Base-by-base conservation (phyloP, 2,888 invertebrate genomes). In the Hetaerina titia region DNA sequence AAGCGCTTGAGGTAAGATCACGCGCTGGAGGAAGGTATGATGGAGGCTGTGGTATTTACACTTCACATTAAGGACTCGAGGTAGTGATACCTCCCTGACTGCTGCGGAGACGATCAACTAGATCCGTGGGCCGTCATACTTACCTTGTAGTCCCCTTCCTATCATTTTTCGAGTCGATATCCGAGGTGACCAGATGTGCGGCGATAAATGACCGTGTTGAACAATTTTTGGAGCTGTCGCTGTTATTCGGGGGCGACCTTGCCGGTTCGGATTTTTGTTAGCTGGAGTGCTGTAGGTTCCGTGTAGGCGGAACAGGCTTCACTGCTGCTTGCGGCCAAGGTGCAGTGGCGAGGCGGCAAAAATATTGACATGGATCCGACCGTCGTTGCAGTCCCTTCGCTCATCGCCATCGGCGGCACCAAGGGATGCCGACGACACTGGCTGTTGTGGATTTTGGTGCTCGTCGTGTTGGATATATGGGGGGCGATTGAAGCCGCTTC, bases 1-100 rank as follows among this genome's bases (percentile, higher is more conserved):
- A 89, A 89, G 69, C 64, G 69, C 56, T 69, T 31, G 69, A 92
- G 69, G 92, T 74, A 92, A 56, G 69, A 69, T 74, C 92, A 69
- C 92, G 69, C 92, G 56, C 45, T 57, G 92, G 69, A 92, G 92
- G 19, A 69, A 56, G 92, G 92, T 56, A 69, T 92, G 92, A 92
- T 92, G 92, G 92, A 92, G 92, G 69, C 92, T 74, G 69, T 74
- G 64, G 69, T 92, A 92, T 92, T 92, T 92, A 92, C 92, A 69
- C 69, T 56, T 56, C 92, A 74, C 69, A 22, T 74, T 31, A 92
- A 69, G 92, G 92, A 92, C 92, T 69, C 56, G 92, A 64, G 92
- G 92, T 92, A 69, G 92, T 74, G 92, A 57, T 92, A 74, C 64
- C 69, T 81, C 81, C 57, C 13, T 90, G 22, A 45, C n/a, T n/a